A percentile compares a stretch with the other conserved stretches of the same genome.
Conservation (phyloP, 2,888 invertebrate genomes). For the Cremastobaeus sp. region DNA sequence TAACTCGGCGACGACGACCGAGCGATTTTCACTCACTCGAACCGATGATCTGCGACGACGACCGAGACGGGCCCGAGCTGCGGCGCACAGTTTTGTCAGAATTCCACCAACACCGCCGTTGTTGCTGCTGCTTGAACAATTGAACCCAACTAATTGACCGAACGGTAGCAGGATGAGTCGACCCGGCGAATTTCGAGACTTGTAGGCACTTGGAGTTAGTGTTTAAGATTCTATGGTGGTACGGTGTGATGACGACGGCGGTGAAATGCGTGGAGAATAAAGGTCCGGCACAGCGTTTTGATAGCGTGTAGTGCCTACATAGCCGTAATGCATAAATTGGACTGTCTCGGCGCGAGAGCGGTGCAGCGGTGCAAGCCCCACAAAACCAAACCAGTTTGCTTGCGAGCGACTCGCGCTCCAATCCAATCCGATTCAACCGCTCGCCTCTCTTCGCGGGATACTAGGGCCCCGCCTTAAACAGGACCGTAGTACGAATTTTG, state of each 20-base stretch:
- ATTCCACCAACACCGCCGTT: conserved; percentile 49
- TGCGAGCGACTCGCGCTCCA: conserved; percentile 74
- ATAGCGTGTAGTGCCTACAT: conserved; percentile 77
- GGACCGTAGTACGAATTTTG: conserved; percentile 66
- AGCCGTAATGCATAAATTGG: conserved; percentile 79
- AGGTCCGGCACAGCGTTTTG: conserved; percentile 72
- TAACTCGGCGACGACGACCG: too few relatives aligned
- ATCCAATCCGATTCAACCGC: conserved; percentile 74
- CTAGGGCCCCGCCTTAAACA: conserved; percentile 72
- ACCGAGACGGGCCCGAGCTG: too few relatives aligned
- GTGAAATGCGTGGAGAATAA: conserved; percentile 68
- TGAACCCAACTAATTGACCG: not conserved
- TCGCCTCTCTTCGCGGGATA: conserved; percentile 72
- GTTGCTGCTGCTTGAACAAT: conserved; percentile 8
- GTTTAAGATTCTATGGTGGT: conserved; percentile 67
- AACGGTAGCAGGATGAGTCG: conserved; percentile 8
- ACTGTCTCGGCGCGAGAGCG: conserved; percentile 77
- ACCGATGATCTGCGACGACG: too few relatives aligned
- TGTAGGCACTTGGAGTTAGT: conserved; percentile 74
- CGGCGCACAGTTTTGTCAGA: too few relatives aligned
- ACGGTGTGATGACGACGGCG: conserved; percentile 62
- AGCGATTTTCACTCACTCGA: too few relatives aligned
- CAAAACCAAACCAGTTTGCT: conserved; percentile 77
- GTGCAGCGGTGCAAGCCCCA: conserved; percentile 77
- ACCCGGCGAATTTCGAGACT: conserved; percentile 68